These are phyloP conservation scores for Crocuta crocuta DNA, from an alignment of 2,113 vertebrate species.

Conservation along the genomic window DNA sequence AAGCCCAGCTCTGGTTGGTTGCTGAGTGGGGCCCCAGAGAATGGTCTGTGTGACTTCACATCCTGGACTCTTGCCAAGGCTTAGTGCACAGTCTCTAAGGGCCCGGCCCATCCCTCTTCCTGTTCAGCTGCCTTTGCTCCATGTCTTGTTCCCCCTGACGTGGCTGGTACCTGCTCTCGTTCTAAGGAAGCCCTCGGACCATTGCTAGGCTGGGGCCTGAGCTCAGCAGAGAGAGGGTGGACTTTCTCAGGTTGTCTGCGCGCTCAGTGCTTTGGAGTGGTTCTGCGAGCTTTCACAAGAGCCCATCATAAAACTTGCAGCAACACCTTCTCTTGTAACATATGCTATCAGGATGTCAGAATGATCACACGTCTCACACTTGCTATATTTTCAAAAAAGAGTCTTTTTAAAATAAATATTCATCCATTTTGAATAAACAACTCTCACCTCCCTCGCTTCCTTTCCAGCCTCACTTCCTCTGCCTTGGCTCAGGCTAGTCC, in stretches of 20 bases:
- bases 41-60: neutral
- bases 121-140: neutral
- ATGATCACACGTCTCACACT: slow-evolving; percentile 60
- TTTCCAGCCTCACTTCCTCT: neutral
- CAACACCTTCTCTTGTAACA: slow-evolving; percentile 50
- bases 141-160: fast-evolving
- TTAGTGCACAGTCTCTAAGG: neutral
- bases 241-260: neutral
- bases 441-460: neutral
- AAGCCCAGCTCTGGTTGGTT: neutral
- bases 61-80: neutral
- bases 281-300: neutral
- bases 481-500: neutral
- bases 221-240: neutral
- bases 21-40: neutral
- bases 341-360: slow-evolving; percentile 54
- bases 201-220: neutral
- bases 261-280: neutral
- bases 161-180: neutral
- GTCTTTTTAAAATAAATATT: slow-evolving; percentile 56
- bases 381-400: slow-evolving; percentile 53
- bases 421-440: slow-evolving; percentile 17
- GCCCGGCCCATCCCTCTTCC: neutral
- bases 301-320: neutral
- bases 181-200: fast-evolving